A percentile compares a stretch with the other conserved stretches of the same genome.
Evolutionary conservation across 2,888 invertebrate genomes (phyloP).

Genomic region (Cyrtodaria siliqua): DNA sequence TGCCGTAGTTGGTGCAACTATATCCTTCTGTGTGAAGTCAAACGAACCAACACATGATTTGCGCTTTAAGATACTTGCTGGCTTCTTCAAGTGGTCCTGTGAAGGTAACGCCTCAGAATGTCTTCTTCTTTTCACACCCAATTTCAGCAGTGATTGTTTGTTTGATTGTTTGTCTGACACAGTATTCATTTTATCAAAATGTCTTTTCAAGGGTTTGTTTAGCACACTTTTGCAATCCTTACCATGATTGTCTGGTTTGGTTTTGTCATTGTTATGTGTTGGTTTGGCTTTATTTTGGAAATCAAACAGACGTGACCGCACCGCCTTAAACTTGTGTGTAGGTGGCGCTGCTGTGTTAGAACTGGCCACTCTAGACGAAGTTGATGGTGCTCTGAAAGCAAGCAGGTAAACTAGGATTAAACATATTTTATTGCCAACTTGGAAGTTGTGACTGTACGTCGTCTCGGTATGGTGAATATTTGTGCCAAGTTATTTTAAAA

Average conservation of each 20-base stretch:
- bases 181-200: background rate
- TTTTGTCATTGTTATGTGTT: background rate
- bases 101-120: slow-evolving; percentile 31
- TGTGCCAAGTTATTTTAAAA: no score
- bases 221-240: background rate
- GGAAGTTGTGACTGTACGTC: no score
- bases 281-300: slow-evolving; percentile 27
- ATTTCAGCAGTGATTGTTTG: background rate
- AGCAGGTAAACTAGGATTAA: no score
- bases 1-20: background rate
- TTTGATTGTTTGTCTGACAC: no score
- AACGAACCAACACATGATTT: slow-evolving; percentile 57
- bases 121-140: slow-evolving; percentile 31
- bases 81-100: slow-evolving; percentile 21
- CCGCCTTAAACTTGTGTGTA: slow-evolving; percentile 15
- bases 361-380: background rate
- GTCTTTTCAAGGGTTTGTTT: background rate
- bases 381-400: background rate
- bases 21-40: slow-evolving; percentile 6
- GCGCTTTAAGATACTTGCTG: slow-evolving; percentile 52
- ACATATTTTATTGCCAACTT: no score
- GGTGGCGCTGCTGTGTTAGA: background rate
- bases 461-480: no score
- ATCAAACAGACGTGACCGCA: slow-evolving; percentile 55
- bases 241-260: background rate